Base-by-base conservation (phyloP, 1,140 invertebrate species). In the Cepaea nemoralis region DNA sequence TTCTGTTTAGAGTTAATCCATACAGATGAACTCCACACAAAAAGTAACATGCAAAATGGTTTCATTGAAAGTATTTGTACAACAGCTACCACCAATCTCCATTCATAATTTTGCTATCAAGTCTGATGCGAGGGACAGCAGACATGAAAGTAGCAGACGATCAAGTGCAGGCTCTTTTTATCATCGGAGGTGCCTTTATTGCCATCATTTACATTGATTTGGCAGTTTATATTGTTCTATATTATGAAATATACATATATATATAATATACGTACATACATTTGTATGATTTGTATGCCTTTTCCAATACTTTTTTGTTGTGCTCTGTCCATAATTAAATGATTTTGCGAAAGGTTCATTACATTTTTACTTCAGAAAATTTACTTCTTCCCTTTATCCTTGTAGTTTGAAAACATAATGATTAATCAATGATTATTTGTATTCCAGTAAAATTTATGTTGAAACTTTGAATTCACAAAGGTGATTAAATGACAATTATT, bases 161-260 rank as follows among this genome's bases (percentile, higher is more conserved):
- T 63, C 59, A 63, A 63, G n/a, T 2, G 6, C 59, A 63, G 59
- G 59, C 59, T 63, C 59, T 31, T 63, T 14, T 63, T 31, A 63
- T 63, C 59, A 63, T 63, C 59, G 27, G 59, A 63, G 59, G 59
- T 63, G 59, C 59, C 59, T 63, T 63, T 16, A 31, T 6, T 31
- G 59, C 59, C 59, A 63, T 31, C 8, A 31, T 63, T 63, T 63
- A 2, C 27, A 63, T 31, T 31, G 27, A 63, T 63, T 63, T 63
- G 59, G 59, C 27, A 63, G 27, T 63, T 63, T 63, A 63, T 63
- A 63, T 63, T 63, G 59, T 63, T 55, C 14, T 55, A 55, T 19
- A 55, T 55, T 5, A 55, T 55, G 50, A 55, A 55, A 2, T 55
- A 6, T 63, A 6, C 33, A 63, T 63, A 63, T 63, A 8, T 31